Evolutionary conservation across 2,888 invertebrate genomes (phyloP).

Genomic region (Sarcophaga caerulescens): DNA sequence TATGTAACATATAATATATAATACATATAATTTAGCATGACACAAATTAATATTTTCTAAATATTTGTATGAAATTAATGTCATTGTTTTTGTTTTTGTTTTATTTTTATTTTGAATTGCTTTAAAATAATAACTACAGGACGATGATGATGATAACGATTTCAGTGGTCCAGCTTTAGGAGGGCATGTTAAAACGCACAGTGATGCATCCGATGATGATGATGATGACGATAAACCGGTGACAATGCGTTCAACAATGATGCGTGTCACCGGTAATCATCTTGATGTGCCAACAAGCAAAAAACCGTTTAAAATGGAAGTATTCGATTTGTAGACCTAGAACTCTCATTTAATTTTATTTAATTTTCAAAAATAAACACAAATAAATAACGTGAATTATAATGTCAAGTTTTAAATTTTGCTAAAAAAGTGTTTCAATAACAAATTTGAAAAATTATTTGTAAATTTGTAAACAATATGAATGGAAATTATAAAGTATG

Average conservation of each 20-base stretch:
- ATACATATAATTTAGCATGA: slow-evolving; percentile 33
- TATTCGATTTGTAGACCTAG: slow-evolving; percentile 82
- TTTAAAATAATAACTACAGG: slow-evolving; percentile 67
- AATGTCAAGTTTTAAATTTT: background rate
- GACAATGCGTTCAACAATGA: slow-evolving; percentile 78
- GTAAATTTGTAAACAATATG: slow-evolving; percentile 31
- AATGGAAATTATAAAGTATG: background rate
- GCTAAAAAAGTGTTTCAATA: too few species aligned
- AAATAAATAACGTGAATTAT: background rate
- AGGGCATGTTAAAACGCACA: slow-evolving; percentile 79
- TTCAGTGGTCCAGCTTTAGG: slow-evolving; percentile 80
- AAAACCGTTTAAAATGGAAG: slow-evolving; percentile 84
- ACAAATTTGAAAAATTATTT: background rate
- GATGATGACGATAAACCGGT: slow-evolving; percentile 82
- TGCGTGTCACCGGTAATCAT: slow-evolving; percentile 72
- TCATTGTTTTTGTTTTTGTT: background rate
- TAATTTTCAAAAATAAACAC: background rate
- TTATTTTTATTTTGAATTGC: background rate
- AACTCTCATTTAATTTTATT: slow-evolving; percentile 23
- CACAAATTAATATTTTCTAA: background rate
- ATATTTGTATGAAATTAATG: background rate
- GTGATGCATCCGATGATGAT: slow-evolving; percentile 81
- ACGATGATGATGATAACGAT: slow-evolving; percentile 81
- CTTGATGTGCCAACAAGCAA: slow-evolving; percentile 81
- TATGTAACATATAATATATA: too few species aligned